Evolutionary conservation across 2,888 invertebrate genomes (phyloP).

Genomic region (Cheilosia scutellata): DNA sequence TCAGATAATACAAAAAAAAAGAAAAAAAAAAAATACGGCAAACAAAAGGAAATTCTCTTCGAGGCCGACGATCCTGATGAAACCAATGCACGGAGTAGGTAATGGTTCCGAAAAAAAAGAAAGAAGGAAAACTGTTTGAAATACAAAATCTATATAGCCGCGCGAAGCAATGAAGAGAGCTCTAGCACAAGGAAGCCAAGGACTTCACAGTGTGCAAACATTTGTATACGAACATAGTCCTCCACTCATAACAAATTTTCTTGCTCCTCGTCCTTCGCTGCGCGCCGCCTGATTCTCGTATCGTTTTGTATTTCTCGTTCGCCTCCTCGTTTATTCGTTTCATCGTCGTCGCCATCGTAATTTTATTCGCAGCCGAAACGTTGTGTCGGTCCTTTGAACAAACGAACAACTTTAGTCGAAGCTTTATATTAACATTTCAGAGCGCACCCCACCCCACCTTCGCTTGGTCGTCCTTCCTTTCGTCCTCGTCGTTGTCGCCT

Average conservation of each 20-base stretch:
- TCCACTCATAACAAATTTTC: constrained; percentile 64
- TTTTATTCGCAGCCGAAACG: constrained; percentile 61
- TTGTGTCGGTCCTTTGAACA: constrained; percentile 67
- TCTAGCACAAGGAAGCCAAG: constrained; percentile 60
- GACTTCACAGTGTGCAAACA: constrained; percentile 67
- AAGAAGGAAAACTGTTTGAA: background rate
- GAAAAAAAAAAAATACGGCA: background rate
- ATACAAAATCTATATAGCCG: constrained; percentile 48
- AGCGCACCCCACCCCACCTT: constrained; percentile 11
- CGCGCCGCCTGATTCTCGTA: constrained; percentile 16
- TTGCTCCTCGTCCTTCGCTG: constrained; percentile 30
- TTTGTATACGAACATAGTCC: constrained; percentile 66
- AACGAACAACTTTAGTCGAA: constrained; percentile 66
- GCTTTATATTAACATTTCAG: constrained; percentile 70
- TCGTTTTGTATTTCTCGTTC: constrained; percentile 21
- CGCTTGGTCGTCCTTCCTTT: constrained; percentile 23
- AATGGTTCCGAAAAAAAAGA: constrained; percentile 18
- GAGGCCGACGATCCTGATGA: constrained; percentile 70
- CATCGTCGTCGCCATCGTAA: constrained; percentile 29
- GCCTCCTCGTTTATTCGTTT: constrained; percentile 13
- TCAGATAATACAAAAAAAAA: constrained; percentile 1
- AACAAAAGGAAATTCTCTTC: constrained; percentile 34
- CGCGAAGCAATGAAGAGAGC: constrained; percentile 41
- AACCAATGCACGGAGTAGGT: constrained; percentile 51
- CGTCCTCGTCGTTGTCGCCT: background rate